Percentiles rank a stretch among this genome's conserved stretches.
phyloP scores from a whole-genome alignment of 1,140 invertebrate species.

The Lordiphosa clarofinis region DNA sequence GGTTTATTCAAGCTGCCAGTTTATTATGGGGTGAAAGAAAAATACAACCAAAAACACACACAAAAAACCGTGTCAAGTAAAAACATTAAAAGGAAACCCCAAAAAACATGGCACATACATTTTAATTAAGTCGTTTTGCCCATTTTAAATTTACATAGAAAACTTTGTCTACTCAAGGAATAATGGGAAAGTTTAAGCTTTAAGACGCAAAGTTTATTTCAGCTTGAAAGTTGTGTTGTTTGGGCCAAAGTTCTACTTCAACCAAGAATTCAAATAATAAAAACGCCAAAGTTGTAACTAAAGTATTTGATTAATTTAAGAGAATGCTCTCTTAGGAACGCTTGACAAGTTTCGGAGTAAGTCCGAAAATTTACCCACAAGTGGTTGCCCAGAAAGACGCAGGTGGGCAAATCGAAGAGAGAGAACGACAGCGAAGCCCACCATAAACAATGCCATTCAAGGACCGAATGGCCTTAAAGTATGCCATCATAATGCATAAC shows the following conservation, averaged over 20 bases:
- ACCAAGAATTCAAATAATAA: too few relatives aligned
- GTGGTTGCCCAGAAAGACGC: slow-evolving; percentile 46
- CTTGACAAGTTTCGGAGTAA: slow-evolving; percentile 33
- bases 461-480: too few relatives aligned
- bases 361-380: slow-evolving; percentile 64
- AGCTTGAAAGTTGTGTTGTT: slow-evolving; percentile 21
- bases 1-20: slow-evolving; percentile 50
- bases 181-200: slow-evolving; percentile 18
- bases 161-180: slow-evolving; percentile 22
- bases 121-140: slow-evolving; percentile 70
- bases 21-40: slow-evolving; percentile 34
- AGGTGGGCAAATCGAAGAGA: slow-evolving; percentile 3
- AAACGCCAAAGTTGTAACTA: too few relatives aligned
- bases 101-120: slow-evolving; percentile 58
- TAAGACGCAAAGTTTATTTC: slow-evolving; percentile 21
- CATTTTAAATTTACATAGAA: slow-evolving; percentile 66
- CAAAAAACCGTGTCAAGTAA: slow-evolving; percentile 11
- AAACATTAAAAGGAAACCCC: slow-evolving; percentile 11
- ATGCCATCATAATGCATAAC: too few relatives aligned
- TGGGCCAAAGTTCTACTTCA: neutral
- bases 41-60: neutral
- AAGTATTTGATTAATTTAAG: neutral
- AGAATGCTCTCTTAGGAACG: neutral
- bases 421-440: neutral
- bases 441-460: slow-evolving; percentile 1